phyloP scores from a whole-genome alignment of 2,113 vertebrate species.

The Laterallus jamaicensis region DNA sequence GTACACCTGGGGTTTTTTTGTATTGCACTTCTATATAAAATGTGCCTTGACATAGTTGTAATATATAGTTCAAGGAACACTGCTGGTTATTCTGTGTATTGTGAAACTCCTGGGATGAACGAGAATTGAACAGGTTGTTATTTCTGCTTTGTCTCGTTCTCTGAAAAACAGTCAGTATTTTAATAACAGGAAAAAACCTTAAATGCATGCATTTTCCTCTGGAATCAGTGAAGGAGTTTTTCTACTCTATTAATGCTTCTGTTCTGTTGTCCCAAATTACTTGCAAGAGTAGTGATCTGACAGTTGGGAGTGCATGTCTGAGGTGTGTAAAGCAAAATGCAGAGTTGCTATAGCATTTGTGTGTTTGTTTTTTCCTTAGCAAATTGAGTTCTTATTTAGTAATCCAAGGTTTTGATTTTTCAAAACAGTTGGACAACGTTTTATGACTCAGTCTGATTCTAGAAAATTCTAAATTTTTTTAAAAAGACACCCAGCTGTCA shows the following conservation, averaged over 20 bases:
- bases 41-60: slow-evolving; percentile 81
- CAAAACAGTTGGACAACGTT: slow-evolving; percentile 26
- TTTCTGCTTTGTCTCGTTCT: slow-evolving; percentile 61
- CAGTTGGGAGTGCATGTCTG: slow-evolving; percentile 49
- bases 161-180: slow-evolving; percentile 30
- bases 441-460: slow-evolving; percentile 60
- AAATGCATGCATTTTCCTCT: slow-evolving; percentile 60
- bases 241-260: slow-evolving; percentile 45
- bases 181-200: slow-evolving; percentile 10
- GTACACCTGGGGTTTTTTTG: slow-evolving; percentile 74
- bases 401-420: slow-evolving; percentile 57
- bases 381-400: slow-evolving; percentile 56
- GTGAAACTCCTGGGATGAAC: slow-evolving; percentile 65
- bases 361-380: slow-evolving; percentile 4
- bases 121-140: slow-evolving; percentile 59
- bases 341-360: slow-evolving; percentile 58
- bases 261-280: slow-evolving; percentile 65
- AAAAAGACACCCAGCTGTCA: slow-evolving; percentile 57
- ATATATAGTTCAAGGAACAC: slow-evolving; percentile 72
- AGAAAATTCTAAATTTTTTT: slow-evolving; percentile 53
- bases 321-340: slow-evolving; percentile 65
- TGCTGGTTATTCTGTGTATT: slow-evolving; percentile 72
- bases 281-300: slow-evolving; percentile 34
- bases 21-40: slow-evolving; percentile 75
- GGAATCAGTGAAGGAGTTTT: slow-evolving; percentile 68